These are phyloP conservation scores for Zaprionus taronus DNA, from an alignment of 1,140 invertebrate genomes.

Conservation along the genomic window DNA sequence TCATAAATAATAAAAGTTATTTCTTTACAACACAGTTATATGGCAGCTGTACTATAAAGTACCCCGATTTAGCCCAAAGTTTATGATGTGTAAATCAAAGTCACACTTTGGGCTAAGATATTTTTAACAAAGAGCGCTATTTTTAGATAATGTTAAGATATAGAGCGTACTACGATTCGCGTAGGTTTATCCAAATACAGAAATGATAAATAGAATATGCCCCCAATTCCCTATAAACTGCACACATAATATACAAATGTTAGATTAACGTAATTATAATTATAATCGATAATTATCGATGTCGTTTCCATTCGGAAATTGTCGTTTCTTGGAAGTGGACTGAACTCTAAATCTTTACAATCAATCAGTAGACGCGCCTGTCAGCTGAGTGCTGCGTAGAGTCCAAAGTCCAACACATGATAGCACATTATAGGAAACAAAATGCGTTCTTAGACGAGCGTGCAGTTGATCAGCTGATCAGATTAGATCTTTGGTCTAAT, in stretches of 20 bases:
- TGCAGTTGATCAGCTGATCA: constrained; percentile 15
- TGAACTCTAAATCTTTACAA: constrained; percentile 4
- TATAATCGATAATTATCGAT: background rate
- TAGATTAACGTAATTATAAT: background rate
- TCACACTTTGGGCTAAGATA: background rate
- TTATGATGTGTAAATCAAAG: background rate
- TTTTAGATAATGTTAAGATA: background rate
- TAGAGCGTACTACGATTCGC: background rate
- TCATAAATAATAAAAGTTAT: background rate
- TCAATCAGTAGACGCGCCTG: constrained; percentile 10
- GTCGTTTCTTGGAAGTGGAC: constrained; percentile 13
- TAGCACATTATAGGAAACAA: no score
- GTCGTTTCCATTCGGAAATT: background rate
- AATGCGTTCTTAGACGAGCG: background rate
- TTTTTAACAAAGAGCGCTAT: background rate
- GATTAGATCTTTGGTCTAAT: constrained; percentile 27
- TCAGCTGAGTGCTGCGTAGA: background rate
- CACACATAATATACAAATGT: background rate
- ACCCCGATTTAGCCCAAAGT: background rate
- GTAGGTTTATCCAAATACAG: no score
- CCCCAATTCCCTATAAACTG: background rate
- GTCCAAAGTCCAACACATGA: constrained; percentile 11
- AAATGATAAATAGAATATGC: background rate
- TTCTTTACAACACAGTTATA: background rate
- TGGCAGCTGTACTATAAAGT: no score